Evolutionary conservation across 2,797 vertebrate species (phyloP).

Genomic region (Dromococcyx pavoninus): DNA sequence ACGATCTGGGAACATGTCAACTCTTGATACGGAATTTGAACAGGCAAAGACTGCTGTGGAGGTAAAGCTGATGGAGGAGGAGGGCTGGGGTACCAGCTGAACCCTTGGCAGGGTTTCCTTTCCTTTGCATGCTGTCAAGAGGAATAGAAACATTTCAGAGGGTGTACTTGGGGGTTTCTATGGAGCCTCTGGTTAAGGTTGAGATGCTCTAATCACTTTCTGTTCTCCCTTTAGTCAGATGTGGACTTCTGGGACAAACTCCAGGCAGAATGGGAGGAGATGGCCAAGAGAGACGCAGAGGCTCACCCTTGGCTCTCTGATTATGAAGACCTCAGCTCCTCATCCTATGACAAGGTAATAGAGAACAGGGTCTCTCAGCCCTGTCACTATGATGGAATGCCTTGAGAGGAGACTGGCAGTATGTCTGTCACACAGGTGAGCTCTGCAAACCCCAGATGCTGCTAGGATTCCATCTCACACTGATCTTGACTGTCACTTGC

Average conservation of each 20-base stretch:
- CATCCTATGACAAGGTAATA: slow-evolving; percentile 92
- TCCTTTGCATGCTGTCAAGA: slow-evolving; percentile 33
- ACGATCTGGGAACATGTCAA: slow-evolving; percentile 67
- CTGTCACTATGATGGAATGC: not conserved
- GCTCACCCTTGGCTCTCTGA: slow-evolving; percentile 98
- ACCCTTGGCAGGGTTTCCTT: not conserved
- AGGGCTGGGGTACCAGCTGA: not conserved
- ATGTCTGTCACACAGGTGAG: not conserved
- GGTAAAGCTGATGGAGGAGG: slow-evolving; percentile 77
- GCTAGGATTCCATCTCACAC: not conserved
- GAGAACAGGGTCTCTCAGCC: not conserved
- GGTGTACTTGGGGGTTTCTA: not conserved
- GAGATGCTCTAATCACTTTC: not conserved
- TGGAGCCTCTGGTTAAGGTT: not conserved
- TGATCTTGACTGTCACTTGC: not conserved
- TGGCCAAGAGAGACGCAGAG: slow-evolving; percentile 96
- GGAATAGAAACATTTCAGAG: not conserved
- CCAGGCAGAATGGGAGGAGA: slow-evolving; percentile 98
- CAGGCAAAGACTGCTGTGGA: slow-evolving; percentile 95
- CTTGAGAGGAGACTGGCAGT: not conserved
- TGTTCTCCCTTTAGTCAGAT: slow-evolving; percentile 83
- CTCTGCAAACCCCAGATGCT: not conserved
- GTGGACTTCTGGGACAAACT: slow-evolving; percentile 99
- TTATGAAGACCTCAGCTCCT: slow-evolving; percentile 89
- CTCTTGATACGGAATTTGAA: slow-evolving; percentile 90